Conservation (phyloP, 2,888 invertebrate genomes). For the Malthinus seriepunctatus region DNA sequence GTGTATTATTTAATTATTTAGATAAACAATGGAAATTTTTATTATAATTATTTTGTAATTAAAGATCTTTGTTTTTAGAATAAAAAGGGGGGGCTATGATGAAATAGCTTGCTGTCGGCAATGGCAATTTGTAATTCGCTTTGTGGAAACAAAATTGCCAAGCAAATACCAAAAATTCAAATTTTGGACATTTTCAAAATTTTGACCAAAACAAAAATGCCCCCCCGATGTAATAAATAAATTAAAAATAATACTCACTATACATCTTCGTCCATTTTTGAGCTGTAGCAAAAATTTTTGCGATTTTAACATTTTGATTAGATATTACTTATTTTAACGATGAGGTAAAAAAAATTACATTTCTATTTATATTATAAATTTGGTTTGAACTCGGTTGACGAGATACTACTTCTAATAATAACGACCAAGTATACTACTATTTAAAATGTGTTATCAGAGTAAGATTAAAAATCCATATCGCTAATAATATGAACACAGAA, state of each 20-base stretch:
- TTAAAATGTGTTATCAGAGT: not conserved
- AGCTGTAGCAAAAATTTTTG: not conserved
- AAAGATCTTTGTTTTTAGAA: too few species aligned
- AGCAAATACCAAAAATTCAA: too few species aligned
- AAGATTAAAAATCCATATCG: constrained; percentile 2
- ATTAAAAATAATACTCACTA: not conserved
- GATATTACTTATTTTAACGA: too few species aligned
- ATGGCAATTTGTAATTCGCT: too few species aligned
- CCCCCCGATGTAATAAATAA: not conserved
- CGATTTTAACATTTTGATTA: not conserved
- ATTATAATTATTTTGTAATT: too few species aligned
- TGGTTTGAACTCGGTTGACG: not conserved
- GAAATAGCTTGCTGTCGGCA: too few species aligned
- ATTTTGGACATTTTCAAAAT: too few species aligned
- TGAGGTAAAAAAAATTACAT: not conserved
- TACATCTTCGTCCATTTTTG: not conserved
- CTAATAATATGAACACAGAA: not conserved
- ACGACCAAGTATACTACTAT: not conserved
- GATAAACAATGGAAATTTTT: too few species aligned
- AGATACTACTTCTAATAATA: not conserved
- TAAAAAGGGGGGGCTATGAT: too few species aligned
- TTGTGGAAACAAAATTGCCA: too few species aligned
- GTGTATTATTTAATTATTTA: too few species aligned
- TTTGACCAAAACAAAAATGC: too few species aligned
- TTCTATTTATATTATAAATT: not conserved